These are phyloP conservation scores for Leucophora obtusa DNA, from an alignment of 2,888 invertebrate species.

Conservation along the genomic window DNA sequence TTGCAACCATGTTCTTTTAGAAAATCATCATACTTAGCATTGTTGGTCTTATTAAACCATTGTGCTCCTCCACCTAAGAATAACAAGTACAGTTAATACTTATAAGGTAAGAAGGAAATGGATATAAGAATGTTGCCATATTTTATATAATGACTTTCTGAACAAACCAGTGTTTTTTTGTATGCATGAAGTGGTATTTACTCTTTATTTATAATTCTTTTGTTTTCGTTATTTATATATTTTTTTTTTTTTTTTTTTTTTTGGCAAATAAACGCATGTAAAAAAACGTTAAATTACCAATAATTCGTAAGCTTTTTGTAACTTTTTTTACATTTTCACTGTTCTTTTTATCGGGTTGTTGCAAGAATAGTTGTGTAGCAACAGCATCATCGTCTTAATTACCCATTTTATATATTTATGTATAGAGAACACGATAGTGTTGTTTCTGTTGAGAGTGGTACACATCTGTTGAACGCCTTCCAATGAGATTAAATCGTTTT, in stretches of 20 bases:
- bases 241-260: slow-evolving; percentile 16
- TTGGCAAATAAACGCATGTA: slow-evolving; percentile 64
- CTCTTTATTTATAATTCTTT: background rate
- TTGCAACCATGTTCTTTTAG: no score
- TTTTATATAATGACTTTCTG: background rate
- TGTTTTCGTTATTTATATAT: slow-evolving; percentile 1
- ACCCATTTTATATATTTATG: background rate
- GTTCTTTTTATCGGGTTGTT: background rate
- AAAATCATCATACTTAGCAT: no score
- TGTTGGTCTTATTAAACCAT: no score
- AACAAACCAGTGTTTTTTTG: background rate
- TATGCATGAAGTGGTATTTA: background rate
- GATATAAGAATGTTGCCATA: background rate
- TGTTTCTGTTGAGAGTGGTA: slow-evolving; percentile 16
- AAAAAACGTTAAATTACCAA: slow-evolving; percentile 71
- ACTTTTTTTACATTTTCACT: background rate
- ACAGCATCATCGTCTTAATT: background rate
- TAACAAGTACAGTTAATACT: no score
- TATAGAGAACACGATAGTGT: background rate
- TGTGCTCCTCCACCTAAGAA: no score
- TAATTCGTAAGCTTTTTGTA: slow-evolving; percentile 70
- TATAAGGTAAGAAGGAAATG: background rate
- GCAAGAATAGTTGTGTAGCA: background rate
- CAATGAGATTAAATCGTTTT: slow-evolving; percentile 79
- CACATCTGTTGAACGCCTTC: slow-evolving; percentile 77